phyloP scores from a whole-genome alignment of 35 echinoderm and acorn worm species.

The Anneissia japonica region DNA sequence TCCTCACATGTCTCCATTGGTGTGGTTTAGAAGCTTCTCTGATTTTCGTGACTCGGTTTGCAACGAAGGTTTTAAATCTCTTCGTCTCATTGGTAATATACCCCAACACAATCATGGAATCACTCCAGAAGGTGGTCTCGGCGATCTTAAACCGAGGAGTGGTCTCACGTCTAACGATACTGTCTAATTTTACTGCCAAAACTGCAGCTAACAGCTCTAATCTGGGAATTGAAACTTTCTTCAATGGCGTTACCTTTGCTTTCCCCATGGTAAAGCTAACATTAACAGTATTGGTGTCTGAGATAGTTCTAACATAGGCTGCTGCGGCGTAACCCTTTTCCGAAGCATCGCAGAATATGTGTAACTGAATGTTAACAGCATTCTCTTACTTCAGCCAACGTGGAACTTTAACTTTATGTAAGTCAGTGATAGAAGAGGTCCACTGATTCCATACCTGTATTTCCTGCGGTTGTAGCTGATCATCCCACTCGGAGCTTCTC shows the following conservation, averaged over 20 bases:
- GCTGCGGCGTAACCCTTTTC: background rate
- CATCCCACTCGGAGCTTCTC: slow-evolving; percentile 21
- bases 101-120: background rate
- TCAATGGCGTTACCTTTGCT: background rate
- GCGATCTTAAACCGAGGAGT: background rate
- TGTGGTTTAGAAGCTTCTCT: too few relatives aligned
- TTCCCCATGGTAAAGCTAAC: background rate
- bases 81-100: background rate
- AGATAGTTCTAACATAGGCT: background rate
- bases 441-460: background rate
- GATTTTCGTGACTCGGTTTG: too few relatives aligned
- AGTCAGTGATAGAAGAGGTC: background rate
- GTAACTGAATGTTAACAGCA: background rate
- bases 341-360: background rate
- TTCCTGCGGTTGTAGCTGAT: background rate
- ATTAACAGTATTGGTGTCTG: background rate
- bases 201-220: background rate
- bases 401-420: slow-evolving; percentile 15
- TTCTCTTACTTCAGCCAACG: background rate
- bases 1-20: too few relatives aligned
- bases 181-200: background rate
- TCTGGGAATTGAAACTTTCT: background rate
- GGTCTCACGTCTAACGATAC: background rate
- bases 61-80: background rate
- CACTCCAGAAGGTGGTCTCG: too few relatives aligned